Conservation (phyloP, 2,797 vertebrate species). For the Tachyglossus aculeatus region DNA sequence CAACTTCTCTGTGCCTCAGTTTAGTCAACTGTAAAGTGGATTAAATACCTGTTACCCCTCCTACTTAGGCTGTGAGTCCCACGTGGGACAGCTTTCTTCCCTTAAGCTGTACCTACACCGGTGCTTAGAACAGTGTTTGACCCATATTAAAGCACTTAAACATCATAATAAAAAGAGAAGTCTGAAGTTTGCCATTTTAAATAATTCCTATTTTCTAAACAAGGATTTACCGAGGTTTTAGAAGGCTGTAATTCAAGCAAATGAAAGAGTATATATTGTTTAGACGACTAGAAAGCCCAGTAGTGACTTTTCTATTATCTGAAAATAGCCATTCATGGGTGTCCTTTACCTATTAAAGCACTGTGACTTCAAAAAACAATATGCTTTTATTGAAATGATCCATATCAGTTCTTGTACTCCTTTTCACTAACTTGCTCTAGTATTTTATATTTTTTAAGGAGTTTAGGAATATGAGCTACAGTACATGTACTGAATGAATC, state of each 20-base stretch:
- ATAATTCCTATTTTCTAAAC: no score
- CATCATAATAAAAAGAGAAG: no score
- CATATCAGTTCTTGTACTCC: constrained; percentile 11
- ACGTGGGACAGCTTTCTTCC: no score
- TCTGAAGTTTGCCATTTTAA: no score
- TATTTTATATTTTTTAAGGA: constrained; percentile 35
- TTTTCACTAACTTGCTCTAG: constrained; percentile 15
- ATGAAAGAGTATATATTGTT: constrained; percentile 43
- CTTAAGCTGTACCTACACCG: no score
- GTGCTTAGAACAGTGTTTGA: constrained; percentile 35
- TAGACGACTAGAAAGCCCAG: constrained; percentile 3
- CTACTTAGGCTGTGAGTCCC: no score
- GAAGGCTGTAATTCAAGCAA: constrained; percentile 54
- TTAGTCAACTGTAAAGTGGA: no score
- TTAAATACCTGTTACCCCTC: no score
- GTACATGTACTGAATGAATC: background rate
- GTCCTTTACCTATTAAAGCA: background rate
- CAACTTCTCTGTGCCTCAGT: no score
- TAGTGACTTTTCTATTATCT: constrained; percentile 36
- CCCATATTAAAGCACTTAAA: constrained; percentile 36
- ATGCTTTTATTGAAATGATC: constrained; percentile 28
- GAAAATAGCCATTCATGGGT: background rate
- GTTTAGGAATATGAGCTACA: background rate
- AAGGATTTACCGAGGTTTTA: constrained; percentile 44
- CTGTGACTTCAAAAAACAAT: background rate